Conservation (phyloP, 2,113 vertebrate genomes). For the Lethenteron camtschaticum region DNA sequence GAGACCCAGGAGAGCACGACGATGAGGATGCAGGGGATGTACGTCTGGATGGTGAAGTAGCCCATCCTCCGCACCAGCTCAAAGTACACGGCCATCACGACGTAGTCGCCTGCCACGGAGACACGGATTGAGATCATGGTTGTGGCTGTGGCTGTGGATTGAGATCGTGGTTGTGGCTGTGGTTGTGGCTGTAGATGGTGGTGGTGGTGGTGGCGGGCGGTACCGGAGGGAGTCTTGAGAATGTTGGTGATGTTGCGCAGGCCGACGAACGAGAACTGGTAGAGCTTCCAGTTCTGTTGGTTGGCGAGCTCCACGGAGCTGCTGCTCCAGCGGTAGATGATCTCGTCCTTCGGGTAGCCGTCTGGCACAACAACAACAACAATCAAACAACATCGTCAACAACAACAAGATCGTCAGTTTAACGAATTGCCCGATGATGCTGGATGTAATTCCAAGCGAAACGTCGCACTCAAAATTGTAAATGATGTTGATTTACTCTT, state of each 20-base stretch:
- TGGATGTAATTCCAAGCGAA: no score
- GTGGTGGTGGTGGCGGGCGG: neutral
- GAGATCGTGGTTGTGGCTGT: no score
- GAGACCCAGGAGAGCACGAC: conserved; percentile 94
- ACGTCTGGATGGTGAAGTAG: conserved; percentile 93
- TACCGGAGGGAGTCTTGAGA: conserved; percentile 67
- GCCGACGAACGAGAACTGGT: conserved; percentile 93
- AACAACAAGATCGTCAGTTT: no score
- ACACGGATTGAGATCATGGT: no score
- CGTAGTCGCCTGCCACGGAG: conserved; percentile 48
- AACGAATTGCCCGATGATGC: no score
- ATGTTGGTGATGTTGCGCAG: conserved; percentile 64
- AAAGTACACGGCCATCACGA: conserved; percentile 88
- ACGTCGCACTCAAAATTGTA: no score
- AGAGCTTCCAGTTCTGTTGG: conserved; percentile 83
- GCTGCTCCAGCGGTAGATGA: conserved; percentile 87
- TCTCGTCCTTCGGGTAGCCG: conserved; percentile 81
- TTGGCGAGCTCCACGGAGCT: conserved; percentile 75
- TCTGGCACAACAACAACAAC: conserved; percentile 22
- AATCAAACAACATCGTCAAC: neutral
- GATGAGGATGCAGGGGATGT: conserved; percentile 85
- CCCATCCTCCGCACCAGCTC: conserved; percentile 85
- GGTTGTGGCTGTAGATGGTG: no score
- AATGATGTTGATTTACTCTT: no score
- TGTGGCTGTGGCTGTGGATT: no score